Percentiles rank a stretch among this genome's conserved stretches.
phyloP scores from a whole-genome alignment of 2,888 invertebrate species.

The Theretra japonica region DNA sequence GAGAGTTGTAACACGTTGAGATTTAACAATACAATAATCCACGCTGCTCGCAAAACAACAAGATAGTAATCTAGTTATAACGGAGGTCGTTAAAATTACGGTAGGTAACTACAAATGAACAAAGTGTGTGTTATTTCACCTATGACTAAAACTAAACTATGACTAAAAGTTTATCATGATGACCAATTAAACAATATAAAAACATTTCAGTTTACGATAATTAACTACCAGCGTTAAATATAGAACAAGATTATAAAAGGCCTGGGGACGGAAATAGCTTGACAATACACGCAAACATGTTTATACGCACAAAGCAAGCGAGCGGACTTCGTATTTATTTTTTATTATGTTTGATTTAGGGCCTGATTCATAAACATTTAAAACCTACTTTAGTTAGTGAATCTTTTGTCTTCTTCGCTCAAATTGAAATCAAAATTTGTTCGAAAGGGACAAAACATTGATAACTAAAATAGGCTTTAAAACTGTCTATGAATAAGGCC shows the following conservation, averaged over 20 bases:
- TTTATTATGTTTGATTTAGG: not conserved
- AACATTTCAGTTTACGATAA: not conserved
- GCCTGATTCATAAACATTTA: not conserved
- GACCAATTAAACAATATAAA: not conserved
- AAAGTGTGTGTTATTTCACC: not conserved
- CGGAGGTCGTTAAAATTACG: too few species aligned
- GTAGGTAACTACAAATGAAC: not conserved
- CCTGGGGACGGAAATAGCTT: not conserved
- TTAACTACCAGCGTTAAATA: not conserved
- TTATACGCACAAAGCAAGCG: not conserved
- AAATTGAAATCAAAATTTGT: too few species aligned
- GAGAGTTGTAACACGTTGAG: too few species aligned
- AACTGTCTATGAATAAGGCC: too few species aligned
- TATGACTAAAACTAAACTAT: conserved; percentile 8
- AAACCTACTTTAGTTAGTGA: too few species aligned
- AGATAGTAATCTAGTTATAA: too few species aligned
- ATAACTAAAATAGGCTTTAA: too few species aligned
- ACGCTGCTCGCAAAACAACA: too few species aligned
- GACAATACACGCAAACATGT: not conserved
- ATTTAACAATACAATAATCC: too few species aligned
- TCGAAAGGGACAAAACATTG: too few species aligned
- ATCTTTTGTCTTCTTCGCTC: too few species aligned
- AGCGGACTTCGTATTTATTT: not conserved
- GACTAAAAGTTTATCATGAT: not conserved
- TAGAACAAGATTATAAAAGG: conserved; percentile 2